Conservation (phyloP, 2,113 vertebrate species). For the Mus pahari region DNA sequence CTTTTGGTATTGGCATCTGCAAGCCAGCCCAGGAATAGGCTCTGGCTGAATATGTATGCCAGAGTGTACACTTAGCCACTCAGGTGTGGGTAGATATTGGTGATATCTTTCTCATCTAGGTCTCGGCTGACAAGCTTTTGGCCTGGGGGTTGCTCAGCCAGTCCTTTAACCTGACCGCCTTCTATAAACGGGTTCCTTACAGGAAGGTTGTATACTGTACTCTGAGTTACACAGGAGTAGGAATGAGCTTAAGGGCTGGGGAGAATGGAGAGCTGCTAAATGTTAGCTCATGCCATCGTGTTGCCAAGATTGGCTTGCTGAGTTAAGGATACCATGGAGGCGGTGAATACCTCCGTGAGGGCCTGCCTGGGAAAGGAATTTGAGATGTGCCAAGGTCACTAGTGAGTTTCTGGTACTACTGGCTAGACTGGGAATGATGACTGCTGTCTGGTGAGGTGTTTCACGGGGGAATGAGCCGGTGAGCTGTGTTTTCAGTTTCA, state of each 20-base stretch:
- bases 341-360: background rate
- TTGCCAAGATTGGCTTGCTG: background rate
- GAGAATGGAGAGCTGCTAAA: background rate
- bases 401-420: background rate
- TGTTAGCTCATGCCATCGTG: background rate
- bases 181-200: conserved; percentile 95
- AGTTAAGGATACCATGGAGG: background rate
- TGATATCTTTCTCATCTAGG: conserved; percentile 84
- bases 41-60: background rate
- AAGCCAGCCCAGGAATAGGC: background rate
- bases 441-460: background rate
- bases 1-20: background rate
- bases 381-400: background rate
- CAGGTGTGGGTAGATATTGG: background rate
- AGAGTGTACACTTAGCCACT: background rate
- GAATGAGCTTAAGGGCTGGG: background rate
- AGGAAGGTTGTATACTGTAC: conserved; percentile 93
- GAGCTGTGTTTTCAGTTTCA: background rate
- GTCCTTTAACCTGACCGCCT: conserved; percentile 94
- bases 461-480: background rate
- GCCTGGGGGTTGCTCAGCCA: conserved; percentile 92
- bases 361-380: background rate
- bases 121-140: conserved; percentile 95
- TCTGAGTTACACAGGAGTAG: conserved; percentile 88
- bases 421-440: background rate